phyloP scores from a whole-genome alignment of 1,140 invertebrate species.

The Drosophila ananassae region DNA sequence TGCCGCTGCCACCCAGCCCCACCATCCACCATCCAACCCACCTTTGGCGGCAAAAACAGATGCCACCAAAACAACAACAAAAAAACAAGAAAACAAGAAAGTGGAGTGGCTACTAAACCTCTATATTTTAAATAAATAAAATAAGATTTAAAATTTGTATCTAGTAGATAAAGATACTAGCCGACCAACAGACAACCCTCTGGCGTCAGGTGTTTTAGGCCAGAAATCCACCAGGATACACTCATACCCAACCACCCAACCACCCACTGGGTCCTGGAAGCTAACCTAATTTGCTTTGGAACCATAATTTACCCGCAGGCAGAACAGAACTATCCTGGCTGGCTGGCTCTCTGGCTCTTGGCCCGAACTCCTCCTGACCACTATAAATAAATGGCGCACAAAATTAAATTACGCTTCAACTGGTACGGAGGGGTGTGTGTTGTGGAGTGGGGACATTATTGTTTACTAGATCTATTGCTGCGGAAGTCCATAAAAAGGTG shows the following conservation, averaged over 20 bases:
- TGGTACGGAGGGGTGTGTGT: slow-evolving; percentile 20
- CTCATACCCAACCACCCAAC: not conserved
- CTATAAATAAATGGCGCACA: slow-evolving; percentile 77
- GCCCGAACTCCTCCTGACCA: slow-evolving; percentile 39
- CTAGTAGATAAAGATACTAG: no score
- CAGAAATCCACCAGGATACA: not conserved
- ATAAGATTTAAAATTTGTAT: no score
- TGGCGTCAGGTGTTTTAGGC: slow-evolving; percentile 21
- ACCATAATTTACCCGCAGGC: slow-evolving; percentile 51
- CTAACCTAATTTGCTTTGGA: slow-evolving; percentile 53
- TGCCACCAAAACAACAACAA: slow-evolving; percentile 55
- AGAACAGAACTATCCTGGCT: slow-evolving; percentile 39
- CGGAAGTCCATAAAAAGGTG: slow-evolving; percentile 69
- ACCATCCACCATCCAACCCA: not conserved
- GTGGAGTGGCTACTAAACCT: not conserved
- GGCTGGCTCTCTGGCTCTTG: slow-evolving; percentile 1
- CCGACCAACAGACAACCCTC: no score
- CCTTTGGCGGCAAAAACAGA: slow-evolving; percentile 55
- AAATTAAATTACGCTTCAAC: slow-evolving; percentile 79
- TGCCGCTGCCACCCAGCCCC: not conserved
- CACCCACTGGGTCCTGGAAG: slow-evolving; percentile 11
- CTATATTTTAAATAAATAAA: no score
- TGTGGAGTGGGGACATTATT: slow-evolving; percentile 39
- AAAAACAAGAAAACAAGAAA: slow-evolving; percentile 24
- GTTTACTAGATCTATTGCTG: slow-evolving; percentile 71